These are phyloP conservation scores for Bovichtus diacanthus DNA, from an alignment of 2,797 vertebrate genomes.

Conservation along the genomic window DNA sequence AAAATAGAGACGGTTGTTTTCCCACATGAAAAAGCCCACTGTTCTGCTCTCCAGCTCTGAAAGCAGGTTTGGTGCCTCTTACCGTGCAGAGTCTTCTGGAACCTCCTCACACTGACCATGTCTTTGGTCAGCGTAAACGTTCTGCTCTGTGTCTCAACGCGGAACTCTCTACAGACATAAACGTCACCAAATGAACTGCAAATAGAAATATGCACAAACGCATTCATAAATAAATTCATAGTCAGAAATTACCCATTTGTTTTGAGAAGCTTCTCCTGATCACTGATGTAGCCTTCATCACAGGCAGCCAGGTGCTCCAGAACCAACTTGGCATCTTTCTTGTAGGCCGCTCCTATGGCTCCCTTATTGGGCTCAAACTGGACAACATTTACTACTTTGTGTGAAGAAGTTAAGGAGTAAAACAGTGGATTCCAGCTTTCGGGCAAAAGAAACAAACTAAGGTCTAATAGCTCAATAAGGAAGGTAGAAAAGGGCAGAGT, in stretches of 20 bases:
- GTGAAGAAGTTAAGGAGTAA: slow-evolving; percentile 82
- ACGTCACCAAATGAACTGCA: neutral
- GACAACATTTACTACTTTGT: slow-evolving; percentile 92
- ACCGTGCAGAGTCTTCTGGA: slow-evolving; percentile 93
- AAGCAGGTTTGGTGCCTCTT: slow-evolving; percentile 34
- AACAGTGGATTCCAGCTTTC: neutral
- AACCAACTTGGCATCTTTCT: slow-evolving; percentile 91
- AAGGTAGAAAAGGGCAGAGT: neutral
- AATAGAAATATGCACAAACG: neutral
- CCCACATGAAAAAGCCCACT: slow-evolving; percentile 24
- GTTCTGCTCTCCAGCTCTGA: neutral
- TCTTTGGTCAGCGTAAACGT: slow-evolving; percentile 90
- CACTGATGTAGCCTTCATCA: slow-evolving; percentile 88
- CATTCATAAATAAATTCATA: neutral
- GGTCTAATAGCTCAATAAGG: neutral
- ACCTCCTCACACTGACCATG: slow-evolving; percentile 92
- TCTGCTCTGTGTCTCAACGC: slow-evolving; percentile 90
- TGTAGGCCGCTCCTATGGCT: slow-evolving; percentile 91
- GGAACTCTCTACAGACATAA: slow-evolving; percentile 87
- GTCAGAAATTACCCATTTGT: slow-evolving; percentile 87
- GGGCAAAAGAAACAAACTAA: neutral
- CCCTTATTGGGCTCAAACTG: slow-evolving; percentile 94
- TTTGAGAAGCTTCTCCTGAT: slow-evolving; percentile 88
- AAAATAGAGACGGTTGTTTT: slow-evolving; percentile 43
- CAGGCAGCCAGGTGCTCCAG: slow-evolving; percentile 90